Evolutionary conservation across 2,113 vertebrate genomes (phyloP), one percentile per base, ranked within the genome.

Genomic region (Zosterops lateralis): DNA sequence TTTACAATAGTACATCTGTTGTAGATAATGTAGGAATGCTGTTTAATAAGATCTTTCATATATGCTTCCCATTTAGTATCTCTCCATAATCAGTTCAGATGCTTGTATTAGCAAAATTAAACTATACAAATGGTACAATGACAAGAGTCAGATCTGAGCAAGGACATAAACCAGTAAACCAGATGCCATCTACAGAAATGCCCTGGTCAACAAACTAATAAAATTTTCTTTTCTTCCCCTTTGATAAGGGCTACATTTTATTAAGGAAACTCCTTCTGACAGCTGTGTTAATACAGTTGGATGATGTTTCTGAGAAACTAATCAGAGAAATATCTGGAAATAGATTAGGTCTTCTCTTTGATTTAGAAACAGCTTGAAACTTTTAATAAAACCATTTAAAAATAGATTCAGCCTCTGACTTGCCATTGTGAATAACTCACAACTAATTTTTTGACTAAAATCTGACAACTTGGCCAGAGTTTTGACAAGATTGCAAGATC

Each of bases 161-260:
- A 79, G 7, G 64, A 93, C 85, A 95, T 84, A 93, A 95, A 95
- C 70, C 70, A 84, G 87, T 81, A 87, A 72, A 89, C 42, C 73
- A 95, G 71, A 89, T 22, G 72, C 88, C 87, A 53, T 84, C 77
- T 92, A 79, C 66, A 81, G 60, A 87, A 95, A 94, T 93, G 72
- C n/a, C 79, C 65, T 80, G 64, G 88, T 90, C 77, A 83, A 57
- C 34, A 92, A 77, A 95, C 56, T 94, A 95, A 96, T 94, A 96
- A 92, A 89, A 83, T 87, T 97, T 97, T 87, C 67, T 94, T 94
- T 94, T 81, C 47, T 94, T 87, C 15, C 18, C 10, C 24, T 73
- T 96, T 93, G 44, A 96, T 89, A 96, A 96, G 91, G 78, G 44
- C 83, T 92, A 80, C 83, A 67, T 94, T 96, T 96, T 94, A 95